Evolutionary conservation across 2,888 invertebrate species (phyloP).

Genomic region (Pandemis cinnamomeana): DNA sequence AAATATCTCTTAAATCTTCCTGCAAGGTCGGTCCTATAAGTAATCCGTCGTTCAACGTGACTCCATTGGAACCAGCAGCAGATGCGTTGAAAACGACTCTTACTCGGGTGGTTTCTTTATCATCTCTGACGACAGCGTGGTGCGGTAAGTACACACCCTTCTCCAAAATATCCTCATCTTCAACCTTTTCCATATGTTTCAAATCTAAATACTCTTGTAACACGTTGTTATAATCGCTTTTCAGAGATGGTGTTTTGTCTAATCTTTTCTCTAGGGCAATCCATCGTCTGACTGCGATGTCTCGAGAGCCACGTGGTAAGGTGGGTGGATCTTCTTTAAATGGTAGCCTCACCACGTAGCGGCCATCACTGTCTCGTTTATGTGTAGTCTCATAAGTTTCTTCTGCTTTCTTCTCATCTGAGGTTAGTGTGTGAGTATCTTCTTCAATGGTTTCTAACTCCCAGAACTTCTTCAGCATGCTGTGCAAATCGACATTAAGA

Average conservation of each 20-base stretch:
- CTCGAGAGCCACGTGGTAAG: constrained; percentile 2
- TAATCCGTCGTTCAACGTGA: background rate
- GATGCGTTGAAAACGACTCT: constrained; percentile 1
- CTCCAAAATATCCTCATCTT: background rate
- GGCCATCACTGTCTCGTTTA: background rate
- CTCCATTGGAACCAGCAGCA: background rate
- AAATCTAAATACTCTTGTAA: background rate
- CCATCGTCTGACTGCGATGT: background rate
- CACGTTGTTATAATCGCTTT: background rate
- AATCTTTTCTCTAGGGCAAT: background rate
- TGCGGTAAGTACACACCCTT: background rate
- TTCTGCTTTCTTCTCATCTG: background rate
- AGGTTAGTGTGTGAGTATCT: background rate
- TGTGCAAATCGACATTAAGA: background rate
- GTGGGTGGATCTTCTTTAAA: background rate
- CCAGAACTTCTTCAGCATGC: constrained; percentile 7
- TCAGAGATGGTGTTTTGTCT: background rate
- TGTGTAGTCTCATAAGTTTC: background rate
- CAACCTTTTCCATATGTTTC: background rate
- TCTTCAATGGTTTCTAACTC: constrained; percentile 1
- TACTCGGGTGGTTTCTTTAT: background rate
- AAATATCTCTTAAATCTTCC: background rate
- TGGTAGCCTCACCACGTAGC: background rate
- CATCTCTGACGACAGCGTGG: background rate
- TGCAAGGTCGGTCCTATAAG: no score